A percentile compares a stretch with the other conserved stretches of the same genome.
phyloP scores from a whole-genome alignment of 1,140 invertebrate species.

The Ceratosolen solmsi region DNA sequence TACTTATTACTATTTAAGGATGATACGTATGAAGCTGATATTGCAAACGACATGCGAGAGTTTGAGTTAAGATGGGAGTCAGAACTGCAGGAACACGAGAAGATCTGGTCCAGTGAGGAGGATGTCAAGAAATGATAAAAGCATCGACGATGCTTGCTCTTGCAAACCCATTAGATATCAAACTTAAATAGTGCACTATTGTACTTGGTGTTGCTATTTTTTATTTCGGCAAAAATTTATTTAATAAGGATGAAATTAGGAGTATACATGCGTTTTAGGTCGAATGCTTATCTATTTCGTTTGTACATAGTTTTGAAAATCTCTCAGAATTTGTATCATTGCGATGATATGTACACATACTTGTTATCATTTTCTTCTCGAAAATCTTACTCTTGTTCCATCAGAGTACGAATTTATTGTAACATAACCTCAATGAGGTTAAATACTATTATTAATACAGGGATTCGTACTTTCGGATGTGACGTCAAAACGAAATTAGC shows the following conservation, averaged over 20 bases:
- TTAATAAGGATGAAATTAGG: constrained; percentile 26
- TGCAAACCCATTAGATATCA: constrained; percentile 37
- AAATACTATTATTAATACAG: constrained; percentile 35
- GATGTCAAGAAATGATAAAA: constrained; percentile 71
- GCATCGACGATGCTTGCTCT: constrained; percentile 5
- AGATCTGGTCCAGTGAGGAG: constrained; percentile 78
- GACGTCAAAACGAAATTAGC: neutral
- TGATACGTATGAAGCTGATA: constrained; percentile 79
- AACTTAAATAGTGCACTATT: constrained; percentile 49
- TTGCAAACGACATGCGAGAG: constrained; percentile 81
- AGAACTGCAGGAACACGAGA: constrained; percentile 80
- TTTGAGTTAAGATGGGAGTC: constrained; percentile 79
- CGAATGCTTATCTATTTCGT: constrained; percentile 41
- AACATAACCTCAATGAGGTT: constrained; percentile 49
- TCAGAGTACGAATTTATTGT: constrained; percentile 35
- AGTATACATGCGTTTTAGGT: constrained; percentile 35
- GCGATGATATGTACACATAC: constrained; percentile 38
- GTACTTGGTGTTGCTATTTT: constrained; percentile 43
- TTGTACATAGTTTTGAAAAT: constrained; percentile 50
- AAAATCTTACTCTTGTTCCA: constrained; percentile 20
- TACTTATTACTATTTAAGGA: constrained; percentile 66
- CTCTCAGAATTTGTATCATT: constrained; percentile 37
- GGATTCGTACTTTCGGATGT: constrained; percentile 26
- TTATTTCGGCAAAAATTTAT: constrained; percentile 47
- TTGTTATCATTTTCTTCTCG: constrained; percentile 29